Percentiles rank a stretch among this genome's conserved stretches.
Evolutionary conservation across 2,888 invertebrate species (phyloP).

Genomic region (Helobdella robusta): DNA sequence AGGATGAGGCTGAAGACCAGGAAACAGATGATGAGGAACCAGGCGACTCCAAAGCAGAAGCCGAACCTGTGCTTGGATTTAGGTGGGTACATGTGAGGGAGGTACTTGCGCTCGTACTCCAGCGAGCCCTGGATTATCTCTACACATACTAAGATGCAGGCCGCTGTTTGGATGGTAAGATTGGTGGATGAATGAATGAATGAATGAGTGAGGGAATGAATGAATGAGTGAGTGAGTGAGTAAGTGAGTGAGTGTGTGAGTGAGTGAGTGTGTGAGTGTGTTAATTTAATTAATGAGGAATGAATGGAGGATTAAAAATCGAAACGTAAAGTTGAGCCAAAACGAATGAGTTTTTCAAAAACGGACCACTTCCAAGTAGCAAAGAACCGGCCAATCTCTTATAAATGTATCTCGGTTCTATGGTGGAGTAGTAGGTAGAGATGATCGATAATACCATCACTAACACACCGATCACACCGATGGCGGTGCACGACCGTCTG

Average conservation of each 20-base stretch:
- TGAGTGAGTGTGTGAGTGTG: too few relatives aligned
- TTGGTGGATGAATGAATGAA: too few relatives aligned
- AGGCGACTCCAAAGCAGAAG: conserved; percentile 53
- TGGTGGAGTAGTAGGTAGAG: conserved; percentile 73
- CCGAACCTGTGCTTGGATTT: conserved; percentile 62
- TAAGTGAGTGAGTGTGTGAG: too few relatives aligned
- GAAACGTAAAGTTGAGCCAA: too few relatives aligned
- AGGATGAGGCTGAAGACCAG: conserved; percentile 63
- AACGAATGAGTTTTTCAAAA: too few relatives aligned
- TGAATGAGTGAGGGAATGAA: too few relatives aligned
- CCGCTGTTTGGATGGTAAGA: too few relatives aligned
- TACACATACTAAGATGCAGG: conserved; percentile 69
- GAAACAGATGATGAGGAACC: conserved; percentile 67
- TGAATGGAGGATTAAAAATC: too few relatives aligned
- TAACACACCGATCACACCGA: conserved; percentile 69
- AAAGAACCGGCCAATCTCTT: conserved; percentile 74
- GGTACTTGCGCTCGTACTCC: conserved; percentile 61
- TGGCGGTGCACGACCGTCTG: conserved; percentile 71
- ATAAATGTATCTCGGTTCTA: conserved; percentile 76
- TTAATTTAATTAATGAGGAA: too few relatives aligned
- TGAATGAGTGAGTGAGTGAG: too few relatives aligned
- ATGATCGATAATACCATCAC: conserved; percentile 71
- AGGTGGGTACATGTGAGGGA: conserved; percentile 61
- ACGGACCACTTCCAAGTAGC: conserved; percentile 26
- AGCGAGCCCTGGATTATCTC: conserved; percentile 68